Conservation (phyloP, 2,113 vertebrate species). For the Marmota monax region DNA sequence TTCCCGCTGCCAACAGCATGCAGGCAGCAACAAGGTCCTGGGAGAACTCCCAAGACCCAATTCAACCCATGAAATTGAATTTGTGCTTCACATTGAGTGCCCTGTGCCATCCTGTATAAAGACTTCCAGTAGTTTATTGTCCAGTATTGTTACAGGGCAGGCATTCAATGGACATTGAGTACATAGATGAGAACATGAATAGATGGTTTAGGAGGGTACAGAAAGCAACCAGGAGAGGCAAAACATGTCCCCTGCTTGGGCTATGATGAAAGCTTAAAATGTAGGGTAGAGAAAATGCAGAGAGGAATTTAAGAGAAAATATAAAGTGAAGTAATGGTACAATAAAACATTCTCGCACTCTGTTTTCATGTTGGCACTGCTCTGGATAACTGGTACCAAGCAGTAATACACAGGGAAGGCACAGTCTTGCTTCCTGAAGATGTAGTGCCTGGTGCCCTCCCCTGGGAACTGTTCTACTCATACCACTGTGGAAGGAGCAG, state of each 20-base stretch:
- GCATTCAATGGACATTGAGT: not conserved
- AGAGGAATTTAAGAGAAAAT: not conserved
- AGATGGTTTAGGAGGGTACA: not conserved
- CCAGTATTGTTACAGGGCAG: not conserved
- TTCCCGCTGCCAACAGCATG: not conserved
- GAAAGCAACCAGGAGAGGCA: not conserved
- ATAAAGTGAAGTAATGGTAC: not conserved
- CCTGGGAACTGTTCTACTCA: not conserved
- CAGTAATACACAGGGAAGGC: not conserved
- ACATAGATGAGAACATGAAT: not conserved
- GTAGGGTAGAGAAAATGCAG: not conserved
- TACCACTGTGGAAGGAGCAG: not conserved
- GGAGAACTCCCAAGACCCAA: not conserved
- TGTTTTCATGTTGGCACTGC: not conserved
- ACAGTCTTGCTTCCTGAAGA: not conserved
- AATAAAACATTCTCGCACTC: not conserved
- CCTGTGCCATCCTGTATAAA: not conserved
- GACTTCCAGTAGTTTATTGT: not conserved
- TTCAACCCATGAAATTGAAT: not conserved
- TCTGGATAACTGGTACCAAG: not conserved
- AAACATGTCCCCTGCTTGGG: not conserved
- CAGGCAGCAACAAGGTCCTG: not conserved
- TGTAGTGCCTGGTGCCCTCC: not conserved
- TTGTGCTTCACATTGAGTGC: not conserved
- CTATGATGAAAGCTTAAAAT: conserved; percentile 41